Evolutionary conservation across 2,888 invertebrate genomes (phyloP), one percentile per base, ranked within the genome.

Genomic region (Stenodema calcarata): DNA sequence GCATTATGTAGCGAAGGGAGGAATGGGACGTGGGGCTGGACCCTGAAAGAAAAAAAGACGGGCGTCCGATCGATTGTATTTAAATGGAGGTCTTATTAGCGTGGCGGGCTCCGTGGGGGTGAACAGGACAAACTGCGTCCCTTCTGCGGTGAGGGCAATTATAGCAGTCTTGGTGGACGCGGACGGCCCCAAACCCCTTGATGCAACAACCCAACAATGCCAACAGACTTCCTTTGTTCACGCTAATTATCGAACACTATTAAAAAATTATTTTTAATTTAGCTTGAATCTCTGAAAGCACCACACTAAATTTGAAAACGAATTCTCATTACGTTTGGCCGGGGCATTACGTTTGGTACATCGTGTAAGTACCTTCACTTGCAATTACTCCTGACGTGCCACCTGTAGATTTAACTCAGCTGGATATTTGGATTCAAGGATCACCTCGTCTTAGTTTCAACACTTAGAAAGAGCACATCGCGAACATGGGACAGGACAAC

Each of bases 41-140:
- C 42, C 44, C 42, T 50, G 44, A 73, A 73, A 16, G 76, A 78
- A 86, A 86, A 86, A 78, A 86, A 78, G 78, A 76, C 44, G 84
- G 50, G 84, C 50, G 84, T 84, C 84, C 84, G 84, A 84, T 84
- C 78, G 78, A 86, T 86, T 86, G 76, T 86, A 78, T 86, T 86
- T 86, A 86, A 86, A 86, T 86, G 78, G 78, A 86, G 84, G 84
- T 84, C 84, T 84, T 84, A 84, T 84, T 84, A 84, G 84, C 84
- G 84, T 84, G 84, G 84, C 84, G 70, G 84, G 84, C 42, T 42
- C 84, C 73, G 44, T 30, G 75, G 84, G 84, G 47, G 70, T 47
- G 70, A 73, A 84, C 84, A 70, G 84, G 84, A 84, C 84, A 84
- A 84, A 84, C 84, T 84, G 84, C 84, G 84, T 70, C 84, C 70